Evolutionary conservation across 2,113 vertebrate species (phyloP).

Genomic region (Diphyllodes magnificus): DNA sequence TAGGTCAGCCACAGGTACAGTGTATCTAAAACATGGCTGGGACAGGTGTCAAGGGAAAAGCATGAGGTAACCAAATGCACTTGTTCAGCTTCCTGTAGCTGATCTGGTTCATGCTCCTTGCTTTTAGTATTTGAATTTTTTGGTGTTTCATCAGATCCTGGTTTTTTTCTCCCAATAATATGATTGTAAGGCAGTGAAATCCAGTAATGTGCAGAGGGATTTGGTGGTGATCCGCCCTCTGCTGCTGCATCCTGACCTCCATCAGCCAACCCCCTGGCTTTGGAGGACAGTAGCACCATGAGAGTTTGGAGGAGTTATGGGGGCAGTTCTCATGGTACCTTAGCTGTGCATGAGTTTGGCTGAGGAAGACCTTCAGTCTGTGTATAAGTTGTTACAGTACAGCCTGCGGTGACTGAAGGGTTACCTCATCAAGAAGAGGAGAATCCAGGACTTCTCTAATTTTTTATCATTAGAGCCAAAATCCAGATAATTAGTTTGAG

Average conservation of each 20-base stretch:
- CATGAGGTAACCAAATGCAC: accelerated
- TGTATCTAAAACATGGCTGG: neutral
- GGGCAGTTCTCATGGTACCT: neutral
- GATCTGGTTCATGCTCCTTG: neutral
- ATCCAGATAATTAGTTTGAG: neutral
- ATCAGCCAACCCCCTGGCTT: neutral
- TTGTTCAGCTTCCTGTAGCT: neutral
- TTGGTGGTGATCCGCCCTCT: neutral
- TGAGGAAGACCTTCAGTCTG: neutral
- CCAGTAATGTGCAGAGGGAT: neutral
- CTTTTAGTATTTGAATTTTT: neutral
- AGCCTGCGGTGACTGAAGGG: neutral
- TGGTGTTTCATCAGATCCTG: neutral
- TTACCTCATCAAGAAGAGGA: neutral
- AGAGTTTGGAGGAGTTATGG: neutral
- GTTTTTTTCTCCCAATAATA: neutral
- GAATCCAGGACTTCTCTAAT: neutral
- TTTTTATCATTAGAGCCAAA: neutral
- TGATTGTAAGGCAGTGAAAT: neutral
- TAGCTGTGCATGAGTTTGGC: neutral
- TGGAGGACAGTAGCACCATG: neutral
- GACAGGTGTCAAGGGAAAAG: neutral
- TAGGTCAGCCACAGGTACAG: neutral
- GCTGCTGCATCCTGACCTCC: neutral
- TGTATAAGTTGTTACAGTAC: neutral